A percentile compares a stretch with the other conserved stretches of the same genome.
phyloP scores from a whole-genome alignment of 2,113 vertebrate species.

The Paradisaea rubra region DNA sequence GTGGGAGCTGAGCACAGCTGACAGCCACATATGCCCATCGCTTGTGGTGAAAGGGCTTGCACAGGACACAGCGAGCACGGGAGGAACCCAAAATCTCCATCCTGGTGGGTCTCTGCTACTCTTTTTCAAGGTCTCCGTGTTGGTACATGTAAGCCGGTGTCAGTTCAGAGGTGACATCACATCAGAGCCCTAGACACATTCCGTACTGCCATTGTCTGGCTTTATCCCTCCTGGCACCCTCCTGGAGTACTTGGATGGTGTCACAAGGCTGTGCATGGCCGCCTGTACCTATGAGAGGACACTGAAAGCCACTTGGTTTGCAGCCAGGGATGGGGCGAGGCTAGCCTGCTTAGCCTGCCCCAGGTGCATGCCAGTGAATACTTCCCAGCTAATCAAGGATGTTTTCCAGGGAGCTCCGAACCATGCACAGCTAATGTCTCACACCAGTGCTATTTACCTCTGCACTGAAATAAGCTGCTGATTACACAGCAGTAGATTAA shows the following conservation, averaged over 20 bases:
- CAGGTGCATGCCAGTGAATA: not conserved
- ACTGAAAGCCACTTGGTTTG: not conserved
- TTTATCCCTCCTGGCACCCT: not conserved
- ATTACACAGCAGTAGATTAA: slow-evolving; percentile 12
- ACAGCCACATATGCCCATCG: not conserved
- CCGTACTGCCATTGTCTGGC: not conserved
- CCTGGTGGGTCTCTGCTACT: not conserved
- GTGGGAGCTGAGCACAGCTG: not conserved
- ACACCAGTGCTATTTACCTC: not conserved
- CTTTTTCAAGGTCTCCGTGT: not conserved
- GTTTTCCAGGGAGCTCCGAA: not conserved
- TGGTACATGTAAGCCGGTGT: not conserved
- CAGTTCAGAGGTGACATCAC: not conserved
- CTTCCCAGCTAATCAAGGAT: not conserved
- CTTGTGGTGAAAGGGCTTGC: not conserved
- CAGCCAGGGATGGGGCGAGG: not conserved
- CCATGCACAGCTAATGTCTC: not conserved
- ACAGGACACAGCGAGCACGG: rapidly evolving
- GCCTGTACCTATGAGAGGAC: not conserved
- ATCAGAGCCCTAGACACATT: not conserved
- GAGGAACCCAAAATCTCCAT: not conserved
- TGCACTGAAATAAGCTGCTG: not conserved
- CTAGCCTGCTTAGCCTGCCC: not conserved
- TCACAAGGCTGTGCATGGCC: not conserved
- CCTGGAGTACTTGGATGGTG: rapidly evolving